Base-by-base conservation (phyloP, 2,797 vertebrate genomes). In the Sebastes melanostomus region DNA sequence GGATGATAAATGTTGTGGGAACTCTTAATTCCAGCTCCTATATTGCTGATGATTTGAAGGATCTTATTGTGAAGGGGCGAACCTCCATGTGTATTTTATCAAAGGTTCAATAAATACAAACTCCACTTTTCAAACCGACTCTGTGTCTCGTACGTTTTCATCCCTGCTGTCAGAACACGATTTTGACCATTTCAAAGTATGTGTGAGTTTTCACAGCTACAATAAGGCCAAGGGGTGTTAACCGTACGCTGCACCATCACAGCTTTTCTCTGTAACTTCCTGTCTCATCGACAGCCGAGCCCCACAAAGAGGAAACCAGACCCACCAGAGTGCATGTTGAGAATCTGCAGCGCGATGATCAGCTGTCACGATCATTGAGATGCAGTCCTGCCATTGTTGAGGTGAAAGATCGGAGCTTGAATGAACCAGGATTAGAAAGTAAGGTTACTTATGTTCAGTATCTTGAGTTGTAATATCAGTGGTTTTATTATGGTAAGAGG, bases 111-210 rank as follows among this genome's bases (percentile, higher is more conserved):
- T 95, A 94, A 94, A 93, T 9, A 85, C 77, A 88, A 80, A 86
- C 32, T 89, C 74, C 90, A 92, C 94, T 95, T 95, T 95, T 94
- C 85, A 94, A 92, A 82, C 77, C 4, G 68, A 81, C 25, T 27
- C 59, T 4, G 67, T 6, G 81, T 78, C 65, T 72, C n/a, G 59
- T 73, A 3, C 10, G 1, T 59, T 78, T 77, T 80, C 70, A 4
- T 77, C 6, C 4, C 4, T 11, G 18, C 6, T 6, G 10, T 10
- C 24, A 9, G 11, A 32, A 52, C 25, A 66, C 4, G 11, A 3
- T 13, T 38, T n/a, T 55, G 52, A 34, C 25, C 18, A 25, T 74
- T 72, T 80, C 50, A 72, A 29, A 63, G 61, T 10, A 30, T 72
- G 67, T 72, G 68, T 25, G 52, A 18, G 30, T 42, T 30, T 75